Evolutionary conservation across 1,140 invertebrate genomes (phyloP).

Genomic region (Pemphigus obesinymphae): DNA sequence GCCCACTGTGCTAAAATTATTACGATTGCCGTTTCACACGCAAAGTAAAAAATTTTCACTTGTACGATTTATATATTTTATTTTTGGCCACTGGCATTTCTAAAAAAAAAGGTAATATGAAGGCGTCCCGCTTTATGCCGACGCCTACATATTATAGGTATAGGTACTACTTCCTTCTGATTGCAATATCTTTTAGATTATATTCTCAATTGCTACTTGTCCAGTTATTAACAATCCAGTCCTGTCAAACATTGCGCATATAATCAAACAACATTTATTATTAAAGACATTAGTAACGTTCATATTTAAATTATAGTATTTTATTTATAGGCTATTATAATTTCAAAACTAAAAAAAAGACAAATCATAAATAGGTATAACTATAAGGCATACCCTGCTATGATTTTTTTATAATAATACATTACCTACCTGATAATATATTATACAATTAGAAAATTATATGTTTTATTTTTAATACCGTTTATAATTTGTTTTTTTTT

Average conservation of each 20-base stretch:
- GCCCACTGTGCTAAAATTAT: background rate
- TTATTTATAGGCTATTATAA: conserved; percentile 10
- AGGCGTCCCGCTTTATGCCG: background rate
- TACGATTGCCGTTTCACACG: background rate
- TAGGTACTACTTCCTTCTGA: background rate
- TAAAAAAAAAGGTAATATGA: background rate
- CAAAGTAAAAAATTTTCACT: background rate
- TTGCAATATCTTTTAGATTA: background rate
- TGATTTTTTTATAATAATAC: background rate
- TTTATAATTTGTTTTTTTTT: background rate
- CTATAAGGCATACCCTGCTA: too few relatives aligned
- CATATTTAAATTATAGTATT: conserved; percentile 9
- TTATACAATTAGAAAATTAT: too few relatives aligned
- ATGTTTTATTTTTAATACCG: background rate
- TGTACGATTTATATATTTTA: background rate
- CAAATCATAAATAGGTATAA: background rate
- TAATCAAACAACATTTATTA: background rate
- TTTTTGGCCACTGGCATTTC: conserved; percentile 10
- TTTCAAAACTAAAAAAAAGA: background rate
- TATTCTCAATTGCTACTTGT: conserved; percentile 7
- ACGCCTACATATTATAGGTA: background rate
- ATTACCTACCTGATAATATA: too few relatives aligned
- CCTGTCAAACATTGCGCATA: conserved; percentile 4
- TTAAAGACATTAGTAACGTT: background rate
- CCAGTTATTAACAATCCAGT: conserved; percentile 17